A percentile compares a stretch with the other conserved stretches of the same genome.
Conservation (phyloP, 2,888 invertebrate species). For the Sialis lutaria region DNA sequence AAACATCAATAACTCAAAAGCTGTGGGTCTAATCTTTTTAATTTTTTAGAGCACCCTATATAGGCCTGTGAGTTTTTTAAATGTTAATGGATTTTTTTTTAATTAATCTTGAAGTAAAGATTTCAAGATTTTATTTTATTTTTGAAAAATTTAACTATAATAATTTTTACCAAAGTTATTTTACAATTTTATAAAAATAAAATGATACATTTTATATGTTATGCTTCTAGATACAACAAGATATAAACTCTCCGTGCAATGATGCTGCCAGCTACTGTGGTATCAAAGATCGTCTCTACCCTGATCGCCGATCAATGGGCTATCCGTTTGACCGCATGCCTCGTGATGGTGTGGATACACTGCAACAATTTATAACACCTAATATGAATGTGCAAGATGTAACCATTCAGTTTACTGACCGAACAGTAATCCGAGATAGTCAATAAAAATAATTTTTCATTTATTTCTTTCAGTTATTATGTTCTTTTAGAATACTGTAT, state of each 20-base stretch:
- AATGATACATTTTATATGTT: slow-evolving; percentile 2
- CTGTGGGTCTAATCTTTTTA: no score
- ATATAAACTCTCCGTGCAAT: slow-evolving; percentile 37
- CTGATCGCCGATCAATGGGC: slow-evolving; percentile 70
- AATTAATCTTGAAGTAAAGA: no score
- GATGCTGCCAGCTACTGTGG: slow-evolving; percentile 70
- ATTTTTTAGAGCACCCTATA: no score
- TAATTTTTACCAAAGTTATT: no score
- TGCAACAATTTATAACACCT: slow-evolving; percentile 50
- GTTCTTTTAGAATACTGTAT: neutral
- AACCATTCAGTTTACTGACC: slow-evolving; percentile 39
- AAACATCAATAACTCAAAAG: no score
- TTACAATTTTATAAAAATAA: no score
- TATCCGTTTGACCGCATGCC: slow-evolving; percentile 60
- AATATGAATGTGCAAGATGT: slow-evolving; percentile 55
- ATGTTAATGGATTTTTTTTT: no score
- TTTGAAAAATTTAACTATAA: no score
- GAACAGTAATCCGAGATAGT: neutral
- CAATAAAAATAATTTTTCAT: neutral
- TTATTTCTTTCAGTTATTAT: neutral
- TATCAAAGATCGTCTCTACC: slow-evolving; percentile 55
- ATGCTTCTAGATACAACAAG: slow-evolving; percentile 35
- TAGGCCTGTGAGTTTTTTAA: no score
- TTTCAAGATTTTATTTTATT: no score
- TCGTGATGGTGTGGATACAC: slow-evolving; percentile 33